These are phyloP conservation scores for Neocrepidodera transversa DNA, from an alignment of 2,888 invertebrate genomes.

Conservation along the genomic window DNA sequence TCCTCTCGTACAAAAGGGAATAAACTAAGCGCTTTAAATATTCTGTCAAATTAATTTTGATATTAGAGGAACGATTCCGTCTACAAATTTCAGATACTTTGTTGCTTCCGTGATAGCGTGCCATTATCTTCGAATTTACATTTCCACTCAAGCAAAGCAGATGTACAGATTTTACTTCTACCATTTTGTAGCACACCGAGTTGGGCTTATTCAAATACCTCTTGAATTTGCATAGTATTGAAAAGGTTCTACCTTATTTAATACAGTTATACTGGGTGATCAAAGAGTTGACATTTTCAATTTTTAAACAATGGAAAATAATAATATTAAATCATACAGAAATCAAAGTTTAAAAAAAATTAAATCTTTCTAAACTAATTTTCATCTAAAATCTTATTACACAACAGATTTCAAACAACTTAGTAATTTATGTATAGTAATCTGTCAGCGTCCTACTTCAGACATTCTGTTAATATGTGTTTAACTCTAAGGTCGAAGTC, in stretches of 20 bases:
- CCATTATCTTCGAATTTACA: conserved; percentile 40
- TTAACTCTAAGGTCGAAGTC: too few species aligned
- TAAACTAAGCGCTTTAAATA: conserved; percentile 9
- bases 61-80: conserved; percentile 21
- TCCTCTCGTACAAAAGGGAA: not conserved
- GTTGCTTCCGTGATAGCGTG: conserved; percentile 32
- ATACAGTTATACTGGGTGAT: conserved; percentile 17
- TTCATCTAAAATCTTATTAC: too few species aligned
- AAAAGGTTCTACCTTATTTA: conserved; percentile 24
- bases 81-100: conserved; percentile 28
- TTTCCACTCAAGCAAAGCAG: conserved; percentile 39
- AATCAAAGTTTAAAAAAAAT: too few species aligned
- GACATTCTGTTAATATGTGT: too few species aligned
- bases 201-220: conserved; percentile 31
- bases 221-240: conserved; percentile 35
- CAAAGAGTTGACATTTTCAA: too few species aligned
- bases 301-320: too few species aligned
- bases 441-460: too few species aligned
- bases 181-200: conserved; percentile 30
- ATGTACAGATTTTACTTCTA: conserved; percentile 32
- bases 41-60: conserved; percentile 14
- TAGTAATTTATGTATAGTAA: too few species aligned
- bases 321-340: too few species aligned
- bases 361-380: too few species aligned
- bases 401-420: too few species aligned